Evolutionary conservation across 2,113 vertebrate genomes (phyloP).

Genomic region (Mus musculus): DNA sequence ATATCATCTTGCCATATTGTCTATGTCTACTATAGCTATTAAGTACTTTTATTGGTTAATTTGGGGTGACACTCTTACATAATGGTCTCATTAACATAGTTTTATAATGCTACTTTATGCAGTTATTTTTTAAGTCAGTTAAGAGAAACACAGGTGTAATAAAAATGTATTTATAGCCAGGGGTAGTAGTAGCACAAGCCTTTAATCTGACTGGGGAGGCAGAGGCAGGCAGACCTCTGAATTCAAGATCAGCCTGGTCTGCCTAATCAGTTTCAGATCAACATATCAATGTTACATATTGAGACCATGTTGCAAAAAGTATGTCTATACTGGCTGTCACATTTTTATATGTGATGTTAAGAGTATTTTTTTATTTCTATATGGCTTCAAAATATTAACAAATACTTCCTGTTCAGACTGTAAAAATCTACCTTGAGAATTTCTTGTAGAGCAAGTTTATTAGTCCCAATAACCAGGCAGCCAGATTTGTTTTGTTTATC

Average conservation of each 20-base stretch:
- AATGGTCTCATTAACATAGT: neutral
- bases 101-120: neutral
- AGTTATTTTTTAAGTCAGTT: neutral
- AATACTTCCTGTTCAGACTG: neutral
- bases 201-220: neutral
- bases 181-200: neutral
- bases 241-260: neutral
- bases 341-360: neutral
- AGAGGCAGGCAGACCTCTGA: neutral
- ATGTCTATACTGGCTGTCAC: neutral
- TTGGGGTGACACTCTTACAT: neutral
- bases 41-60: neutral
- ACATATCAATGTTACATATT: neutral
- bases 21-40: neutral
- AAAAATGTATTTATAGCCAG: neutral
- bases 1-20: neutral
- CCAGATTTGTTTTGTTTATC: constrained; percentile 1
- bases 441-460: constrained; percentile 5
- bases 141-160: neutral
- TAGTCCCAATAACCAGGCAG: neutral
- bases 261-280: neutral
- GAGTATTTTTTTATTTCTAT: neutral
- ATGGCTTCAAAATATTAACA: neutral
- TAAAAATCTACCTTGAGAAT: neutral
- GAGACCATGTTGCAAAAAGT: neutral